phyloP scores from a whole-genome alignment of 1,140 invertebrate species.

The Chelonus insularis region DNA sequence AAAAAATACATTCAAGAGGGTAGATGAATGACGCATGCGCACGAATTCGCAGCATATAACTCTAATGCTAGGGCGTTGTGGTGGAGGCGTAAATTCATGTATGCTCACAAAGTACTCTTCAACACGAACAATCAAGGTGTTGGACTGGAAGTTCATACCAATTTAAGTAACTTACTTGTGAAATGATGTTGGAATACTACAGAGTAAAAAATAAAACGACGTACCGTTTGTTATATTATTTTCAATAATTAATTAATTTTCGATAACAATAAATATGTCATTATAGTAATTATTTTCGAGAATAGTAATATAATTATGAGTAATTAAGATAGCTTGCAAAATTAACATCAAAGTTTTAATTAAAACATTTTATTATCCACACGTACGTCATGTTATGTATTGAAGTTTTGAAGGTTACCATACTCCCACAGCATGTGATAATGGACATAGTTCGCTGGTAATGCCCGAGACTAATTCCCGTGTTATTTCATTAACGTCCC shows the following conservation, averaged over 20 bases:
- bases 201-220: no score
- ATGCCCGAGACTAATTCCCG: slow-evolving; percentile 63
- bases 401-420: background rate
- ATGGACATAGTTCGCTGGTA: slow-evolving; percentile 61
- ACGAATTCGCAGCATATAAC: background rate
- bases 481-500: slow-evolving; percentile 63
- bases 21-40: slow-evolving; percentile 17
- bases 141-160: slow-evolving; percentile 61
- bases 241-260: no score
- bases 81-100: slow-evolving; percentile 52
- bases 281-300: no score
- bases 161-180: slow-evolving; percentile 58
- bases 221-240: no score
- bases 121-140: slow-evolving; percentile 60
- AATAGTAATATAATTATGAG: no score
- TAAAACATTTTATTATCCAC: no score
- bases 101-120: slow-evolving; percentile 54
- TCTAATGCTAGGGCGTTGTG: slow-evolving; percentile 24
- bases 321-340: no score
- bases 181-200: no score
- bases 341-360: no score
- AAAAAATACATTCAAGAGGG: background rate
- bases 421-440: slow-evolving; percentile 41
- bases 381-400: no score
- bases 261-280: no score